Base-by-base conservation (phyloP, 2,797 vertebrate genomes). In the Benthosema pterotum region DNA sequence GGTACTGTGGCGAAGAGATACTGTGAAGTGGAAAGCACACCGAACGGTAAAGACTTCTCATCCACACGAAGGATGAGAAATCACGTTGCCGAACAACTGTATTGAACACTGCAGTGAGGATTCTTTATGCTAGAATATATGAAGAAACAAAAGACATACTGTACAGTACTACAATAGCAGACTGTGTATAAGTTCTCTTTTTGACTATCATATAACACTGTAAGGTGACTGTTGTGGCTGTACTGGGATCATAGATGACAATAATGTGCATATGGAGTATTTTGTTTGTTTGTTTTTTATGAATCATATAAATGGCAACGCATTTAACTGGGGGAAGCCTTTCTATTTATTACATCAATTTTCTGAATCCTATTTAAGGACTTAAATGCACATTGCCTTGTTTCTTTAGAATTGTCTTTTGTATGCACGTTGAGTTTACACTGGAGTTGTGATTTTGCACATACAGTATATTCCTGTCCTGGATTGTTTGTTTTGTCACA, bases 51-150 rank as follows among this genome's bases (percentile, higher is more conserved):
- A 43, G 56, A 60, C 5, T 46, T 52, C 63, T 1, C 4, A 9
- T 4, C 9, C 42, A 11, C 9, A 16, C 8, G n/a, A 4, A 46
- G 42, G 47, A 63, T 16, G 1, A 6, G 17, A 22, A 50, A 32
- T 52, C 63, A 70, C 72, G 62, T 55, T 25, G 62, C 18, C 19
- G 4, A 71, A 67, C 42, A 56, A 49, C 47, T 47, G 62, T 14
- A 43, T 6, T 14, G 45, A 22, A 38, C 0, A 1, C 13, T 11
- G 19, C 32, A 46, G 14, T 16, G n/a, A 69, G 47, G 16, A 11
- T 8, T 8, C 3, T 68, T 12, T 14, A 19, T 52, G 25, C 57
- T 63, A 78, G 32, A 38, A 38, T 38, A 76, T 68, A 64, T 57
- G 12, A 66, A 7, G 2, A 15, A 18, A 3, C 11, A 15, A 47